Evolutionary conservation across 2,888 invertebrate species (phyloP).

Genomic region (Girardia tigrina): DNA sequence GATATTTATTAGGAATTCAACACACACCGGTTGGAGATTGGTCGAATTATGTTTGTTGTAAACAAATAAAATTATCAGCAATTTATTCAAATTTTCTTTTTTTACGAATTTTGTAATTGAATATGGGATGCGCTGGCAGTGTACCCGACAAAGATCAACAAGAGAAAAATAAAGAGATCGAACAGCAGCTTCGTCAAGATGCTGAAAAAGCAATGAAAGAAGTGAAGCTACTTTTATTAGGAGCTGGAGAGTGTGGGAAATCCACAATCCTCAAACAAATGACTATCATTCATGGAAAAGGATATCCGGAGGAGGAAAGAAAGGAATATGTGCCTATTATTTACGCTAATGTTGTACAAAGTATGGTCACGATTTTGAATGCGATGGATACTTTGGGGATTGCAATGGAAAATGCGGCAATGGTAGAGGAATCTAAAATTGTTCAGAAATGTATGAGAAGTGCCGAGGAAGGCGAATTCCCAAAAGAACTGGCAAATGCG

Average conservation of each 20-base stretch:
- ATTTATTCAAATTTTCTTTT: constrained; percentile 13
- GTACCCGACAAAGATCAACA: constrained; percentile 36
- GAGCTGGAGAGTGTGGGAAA: constrained; percentile 37
- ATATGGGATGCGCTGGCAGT: constrained; percentile 36
- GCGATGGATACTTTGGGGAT: constrained; percentile 77
- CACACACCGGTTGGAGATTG: neutral
- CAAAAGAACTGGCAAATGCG: constrained; percentile 64
- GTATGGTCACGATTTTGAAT: constrained; percentile 73
- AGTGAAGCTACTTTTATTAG: constrained; percentile 36
- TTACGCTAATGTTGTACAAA: constrained; percentile 71
- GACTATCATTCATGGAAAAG: constrained; percentile 74
- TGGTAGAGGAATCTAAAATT: constrained; percentile 33
- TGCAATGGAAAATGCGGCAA: constrained; percentile 66
- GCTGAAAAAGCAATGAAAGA: constrained; percentile 37
- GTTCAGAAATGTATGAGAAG: constrained; percentile 47
- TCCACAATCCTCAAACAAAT: constrained; percentile 37
- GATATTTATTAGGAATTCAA: neutral
- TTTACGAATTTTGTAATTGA: neutral
- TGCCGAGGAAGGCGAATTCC: constrained; percentile 69
- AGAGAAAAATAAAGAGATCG: constrained; percentile 35
- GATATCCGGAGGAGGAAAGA: constrained; percentile 75
- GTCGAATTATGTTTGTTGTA: neutral
- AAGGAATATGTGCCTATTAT: constrained; percentile 76
- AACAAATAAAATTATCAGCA: constrained; percentile 13
- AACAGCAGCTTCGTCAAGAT: constrained; percentile 36